Evolutionary conservation across 30 jellyfish, hydroid and myxozoan genomes (phyloP), one percentile per base, ranked within the genome.

Genomic region (Rhopilema esculentum): DNA sequence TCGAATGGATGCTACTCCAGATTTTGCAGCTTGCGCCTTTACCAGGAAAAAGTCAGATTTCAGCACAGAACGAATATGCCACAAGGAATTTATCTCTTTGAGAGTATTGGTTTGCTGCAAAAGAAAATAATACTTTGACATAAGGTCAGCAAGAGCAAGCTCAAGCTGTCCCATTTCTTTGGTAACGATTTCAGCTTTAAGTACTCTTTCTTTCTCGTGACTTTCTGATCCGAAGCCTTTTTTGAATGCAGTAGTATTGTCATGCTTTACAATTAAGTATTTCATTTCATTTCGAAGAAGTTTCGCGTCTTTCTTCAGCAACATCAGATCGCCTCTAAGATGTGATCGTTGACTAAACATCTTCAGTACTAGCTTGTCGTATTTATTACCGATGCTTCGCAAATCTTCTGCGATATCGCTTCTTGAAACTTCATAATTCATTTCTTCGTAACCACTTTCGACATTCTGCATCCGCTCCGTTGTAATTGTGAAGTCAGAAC

Each of bases 111-210:
- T 85, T 78, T 85, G 94, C 79, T 85, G 83, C 69, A 85, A 62
- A 28, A 85, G 57, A 49, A 72, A 85, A 50, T 75, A 85, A 66
- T 85, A 85, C 28, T 85, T 85, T 8, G 94, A 70, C 88, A 85
- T 75, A 7, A 85, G 49, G 71, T 85, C 88, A 32, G 94, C 83
- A 18, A 85, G 75, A 23, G 94, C 83, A 65, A 85, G 79, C 52
- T 85, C 94, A 8, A 85, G 88, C 52, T 73, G 88, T 74, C 94
- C 94, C 79, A 85, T 85, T 29, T 85, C 94, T 40, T 85, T 85
- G 7, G 88, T 85, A 29, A 85, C 94, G 31, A 85, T 61, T 65
- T 85, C 94, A 24, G 94, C 94, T 48, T 75, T 85, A 19, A 85
- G 82, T 7, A 85, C 75, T 40, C 89, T 70, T 40, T 85, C 88